Percentiles rank a stretch among this genome's conserved stretches.
These are phyloP conservation scores for Phalloptychus januarius DNA, from an alignment of 2,797 vertebrate species.

Conservation along the genomic window DNA sequence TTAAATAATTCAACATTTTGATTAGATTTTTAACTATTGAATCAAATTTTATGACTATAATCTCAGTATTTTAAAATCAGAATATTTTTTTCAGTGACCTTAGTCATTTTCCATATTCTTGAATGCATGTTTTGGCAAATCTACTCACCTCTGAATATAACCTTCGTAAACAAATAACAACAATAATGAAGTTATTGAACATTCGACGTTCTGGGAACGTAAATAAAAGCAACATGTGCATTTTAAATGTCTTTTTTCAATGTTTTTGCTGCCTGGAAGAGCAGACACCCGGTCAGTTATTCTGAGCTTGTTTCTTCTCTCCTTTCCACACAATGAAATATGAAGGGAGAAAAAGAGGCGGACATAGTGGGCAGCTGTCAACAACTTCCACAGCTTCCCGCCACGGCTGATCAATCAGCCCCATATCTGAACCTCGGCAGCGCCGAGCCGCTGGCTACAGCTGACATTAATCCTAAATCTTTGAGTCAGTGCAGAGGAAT, in stretches of 20 bases:
- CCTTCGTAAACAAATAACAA: too few species aligned
- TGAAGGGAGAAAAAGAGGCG: slow-evolving; percentile 39
- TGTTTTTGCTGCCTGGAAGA: slow-evolving; percentile 33
- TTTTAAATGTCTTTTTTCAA: slow-evolving; percentile 23
- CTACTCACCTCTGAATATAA: too few species aligned
- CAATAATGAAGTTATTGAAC: too few species aligned
- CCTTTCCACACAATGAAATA: slow-evolving; percentile 54
- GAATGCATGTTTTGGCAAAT: too few species aligned
- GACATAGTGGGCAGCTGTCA: slow-evolving; percentile 66
- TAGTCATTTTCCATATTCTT: too few species aligned
- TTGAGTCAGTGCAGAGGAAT: slow-evolving; percentile 61
- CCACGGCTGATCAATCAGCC: slow-evolving; percentile 67
- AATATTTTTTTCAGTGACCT: too few species aligned
- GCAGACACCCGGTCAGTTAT: slow-evolving; percentile 49
- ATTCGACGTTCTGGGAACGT: too few species aligned
- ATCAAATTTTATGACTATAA: too few species aligned
- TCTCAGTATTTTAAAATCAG: too few species aligned
- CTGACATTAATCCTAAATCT: slow-evolving; percentile 77
- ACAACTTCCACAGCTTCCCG: slow-evolving; percentile 64
- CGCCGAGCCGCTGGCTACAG: slow-evolving; percentile 61
- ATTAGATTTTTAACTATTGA: too few species aligned
- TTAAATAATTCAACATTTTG: too few species aligned
- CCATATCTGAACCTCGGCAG: slow-evolving; percentile 57
- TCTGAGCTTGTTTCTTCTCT: slow-evolving; percentile 37
- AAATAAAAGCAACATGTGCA: not conserved